These are phyloP conservation scores for Eolophus roseicapilla DNA, from an alignment of 2,113 vertebrate genomes.

Conservation along the genomic window DNA sequence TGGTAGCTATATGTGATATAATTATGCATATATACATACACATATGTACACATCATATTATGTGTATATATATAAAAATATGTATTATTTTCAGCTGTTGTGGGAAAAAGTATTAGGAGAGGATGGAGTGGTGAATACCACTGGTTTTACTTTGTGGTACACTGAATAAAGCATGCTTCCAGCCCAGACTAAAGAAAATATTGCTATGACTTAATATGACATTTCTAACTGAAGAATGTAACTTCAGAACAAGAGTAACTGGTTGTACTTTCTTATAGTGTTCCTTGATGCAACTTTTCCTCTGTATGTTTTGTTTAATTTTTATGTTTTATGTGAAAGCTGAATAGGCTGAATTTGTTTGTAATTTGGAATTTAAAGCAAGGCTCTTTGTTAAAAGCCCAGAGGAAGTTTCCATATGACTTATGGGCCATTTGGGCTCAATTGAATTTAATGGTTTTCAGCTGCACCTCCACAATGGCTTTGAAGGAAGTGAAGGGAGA, in stretches of 20 bases:
- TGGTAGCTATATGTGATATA: not conserved
- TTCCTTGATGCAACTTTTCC: constrained; percentile 19
- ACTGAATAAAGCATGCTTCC: not conserved
- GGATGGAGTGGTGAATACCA: not conserved
- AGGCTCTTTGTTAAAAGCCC: constrained; percentile 65
- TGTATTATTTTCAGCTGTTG: not conserved
- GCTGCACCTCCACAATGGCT: constrained; percentile 69
- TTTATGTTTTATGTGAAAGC: constrained; percentile 46
- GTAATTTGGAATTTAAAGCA: constrained; percentile 66
- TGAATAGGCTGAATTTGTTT: constrained; percentile 63
- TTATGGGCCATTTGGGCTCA: constrained; percentile 74
- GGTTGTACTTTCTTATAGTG: not conserved
- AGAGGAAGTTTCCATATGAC: constrained; percentile 71
- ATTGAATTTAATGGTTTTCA: constrained; percentile 75
- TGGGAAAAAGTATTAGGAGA: not conserved
- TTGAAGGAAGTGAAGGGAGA: constrained; percentile 65
- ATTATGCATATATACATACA: not conserved
- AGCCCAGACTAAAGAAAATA: not conserved
- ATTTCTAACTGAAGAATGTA: not conserved
- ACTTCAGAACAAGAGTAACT: constrained; percentile 3
- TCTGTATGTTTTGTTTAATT: constrained; percentile 54
- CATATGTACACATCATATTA: not conserved
- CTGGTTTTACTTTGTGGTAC: not conserved
- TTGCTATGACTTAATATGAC: not conserved
- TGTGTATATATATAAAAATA: not conserved